Percentiles rank a stretch among this genome's conserved stretches.
These are phyloP conservation scores for Dasyprocta punctata DNA, from an alignment of 2,113 vertebrate genomes.

Conservation along the genomic window DNA sequence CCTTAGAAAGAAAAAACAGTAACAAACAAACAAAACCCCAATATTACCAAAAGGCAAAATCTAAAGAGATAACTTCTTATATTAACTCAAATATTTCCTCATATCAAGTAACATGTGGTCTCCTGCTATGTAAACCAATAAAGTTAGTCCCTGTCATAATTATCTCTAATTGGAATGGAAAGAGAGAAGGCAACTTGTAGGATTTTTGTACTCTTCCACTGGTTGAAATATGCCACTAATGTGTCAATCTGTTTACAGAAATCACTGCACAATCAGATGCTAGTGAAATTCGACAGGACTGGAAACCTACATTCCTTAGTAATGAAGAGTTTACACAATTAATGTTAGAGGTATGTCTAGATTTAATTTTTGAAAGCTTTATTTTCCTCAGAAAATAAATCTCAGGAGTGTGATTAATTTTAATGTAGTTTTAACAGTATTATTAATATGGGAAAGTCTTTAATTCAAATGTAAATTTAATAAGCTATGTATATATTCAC, in stretches of 20 bases:
- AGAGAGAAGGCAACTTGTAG: background rate
- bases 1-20: background rate
- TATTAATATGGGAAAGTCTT: conserved; percentile 58
- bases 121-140: conserved; percentile 3
- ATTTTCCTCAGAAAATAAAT: conserved; percentile 62
- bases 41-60: background rate
- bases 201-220: background rate
- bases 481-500: conserved; percentile 14
- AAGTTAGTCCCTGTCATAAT: background rate
- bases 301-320: conserved; percentile 99
- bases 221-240: conserved; percentile 61
- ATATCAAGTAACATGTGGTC: background rate
- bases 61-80: conserved; percentile 11
- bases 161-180: background rate
- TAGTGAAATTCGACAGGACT: conserved; percentile 98
- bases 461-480: background rate
- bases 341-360: conserved; percentile 95
- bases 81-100: conserved; percentile 13
- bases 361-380: conserved; percentile 72
- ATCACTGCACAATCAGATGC: conserved; percentile 98
- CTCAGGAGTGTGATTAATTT: conserved; percentile 3
- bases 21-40: background rate
- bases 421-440: conserved; percentile 40
- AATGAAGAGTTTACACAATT: conserved; percentile 99
- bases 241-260: conserved; percentile 87